These are phyloP conservation scores for Drosophila rufa DNA, from an alignment of 1,140 invertebrate genomes.

Conservation along the genomic window DNA sequence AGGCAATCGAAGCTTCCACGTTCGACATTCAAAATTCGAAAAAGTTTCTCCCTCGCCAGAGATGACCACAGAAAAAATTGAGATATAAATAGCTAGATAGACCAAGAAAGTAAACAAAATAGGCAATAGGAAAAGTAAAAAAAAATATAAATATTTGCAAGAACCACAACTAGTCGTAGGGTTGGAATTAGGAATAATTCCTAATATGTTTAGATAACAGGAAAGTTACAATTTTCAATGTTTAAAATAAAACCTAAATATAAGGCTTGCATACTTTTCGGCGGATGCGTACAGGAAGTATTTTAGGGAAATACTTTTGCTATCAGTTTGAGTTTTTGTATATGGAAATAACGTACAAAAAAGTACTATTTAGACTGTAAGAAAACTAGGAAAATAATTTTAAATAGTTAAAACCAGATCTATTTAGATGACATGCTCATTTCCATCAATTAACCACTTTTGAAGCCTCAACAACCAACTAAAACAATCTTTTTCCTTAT, in stretches of 20 bases:
- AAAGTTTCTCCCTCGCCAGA: constrained; percentile 54
- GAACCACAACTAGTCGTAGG: neutral
- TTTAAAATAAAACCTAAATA: neutral
- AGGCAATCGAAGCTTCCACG: constrained; percentile 56
- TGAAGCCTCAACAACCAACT: constrained; percentile 25
- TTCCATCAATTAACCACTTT: constrained; percentile 1
- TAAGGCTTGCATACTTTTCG: neutral
- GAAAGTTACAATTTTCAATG: neutral
- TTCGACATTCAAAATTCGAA: constrained; percentile 41
- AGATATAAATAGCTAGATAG: constrained; percentile 21
- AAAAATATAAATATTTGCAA: neutral
- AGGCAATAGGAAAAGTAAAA: neutral
- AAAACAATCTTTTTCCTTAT: constrained; percentile 61
- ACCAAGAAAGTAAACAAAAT: constrained; percentile 1
- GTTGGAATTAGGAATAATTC: neutral
- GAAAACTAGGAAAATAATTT: neutral
- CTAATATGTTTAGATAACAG: neutral
- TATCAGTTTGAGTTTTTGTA: too few species aligned
- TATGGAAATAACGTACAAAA: too few species aligned
- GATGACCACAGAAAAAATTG: constrained; percentile 21
- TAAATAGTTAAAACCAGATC: neutral
- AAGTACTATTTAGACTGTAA: neutral
- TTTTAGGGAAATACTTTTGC: neutral
- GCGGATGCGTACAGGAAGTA: neutral
- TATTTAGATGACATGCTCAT: neutral